phyloP scores from a whole-genome alignment of 2,113 vertebrate species.

The Bubo scandiacus region DNA sequence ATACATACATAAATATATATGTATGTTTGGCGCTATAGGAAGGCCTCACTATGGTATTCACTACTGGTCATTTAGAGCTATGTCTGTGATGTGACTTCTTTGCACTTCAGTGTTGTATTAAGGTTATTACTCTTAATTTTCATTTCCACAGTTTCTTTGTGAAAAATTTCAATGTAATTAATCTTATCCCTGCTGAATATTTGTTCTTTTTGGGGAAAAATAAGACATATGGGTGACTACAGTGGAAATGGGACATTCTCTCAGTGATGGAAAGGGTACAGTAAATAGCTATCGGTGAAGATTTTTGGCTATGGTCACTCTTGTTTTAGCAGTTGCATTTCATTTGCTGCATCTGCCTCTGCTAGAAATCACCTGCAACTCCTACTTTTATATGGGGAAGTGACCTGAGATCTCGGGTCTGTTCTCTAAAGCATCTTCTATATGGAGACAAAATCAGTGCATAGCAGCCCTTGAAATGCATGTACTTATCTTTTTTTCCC shows the following conservation, averaged over 20 bases:
- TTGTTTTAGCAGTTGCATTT: neutral
- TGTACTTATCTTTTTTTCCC: neutral
- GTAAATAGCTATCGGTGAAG: neutral
- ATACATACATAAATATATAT: neutral
- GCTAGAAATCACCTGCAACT: neutral
- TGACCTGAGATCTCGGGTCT: neutral
- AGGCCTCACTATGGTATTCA: accelerated
- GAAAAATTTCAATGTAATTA: neutral
- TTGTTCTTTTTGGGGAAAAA: neutral
- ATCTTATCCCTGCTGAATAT: neutral
- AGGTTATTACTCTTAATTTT: neutral
- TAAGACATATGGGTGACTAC: neutral
- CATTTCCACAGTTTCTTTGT: neutral
- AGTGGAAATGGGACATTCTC: neutral
- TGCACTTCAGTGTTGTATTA: neutral
- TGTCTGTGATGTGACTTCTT: neutral
- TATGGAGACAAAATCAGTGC: neutral
- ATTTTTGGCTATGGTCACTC: neutral
- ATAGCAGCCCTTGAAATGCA: neutral
- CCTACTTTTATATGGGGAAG: neutral
- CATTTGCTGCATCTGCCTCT: neutral
- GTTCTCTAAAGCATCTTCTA: neutral
- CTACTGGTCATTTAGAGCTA: neutral
- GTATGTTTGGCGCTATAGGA: neutral
- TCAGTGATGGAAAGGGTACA: neutral